Evolutionary conservation across 2,113 vertebrate genomes (phyloP).

Genomic region (Hydrolagus affinis): DNA sequence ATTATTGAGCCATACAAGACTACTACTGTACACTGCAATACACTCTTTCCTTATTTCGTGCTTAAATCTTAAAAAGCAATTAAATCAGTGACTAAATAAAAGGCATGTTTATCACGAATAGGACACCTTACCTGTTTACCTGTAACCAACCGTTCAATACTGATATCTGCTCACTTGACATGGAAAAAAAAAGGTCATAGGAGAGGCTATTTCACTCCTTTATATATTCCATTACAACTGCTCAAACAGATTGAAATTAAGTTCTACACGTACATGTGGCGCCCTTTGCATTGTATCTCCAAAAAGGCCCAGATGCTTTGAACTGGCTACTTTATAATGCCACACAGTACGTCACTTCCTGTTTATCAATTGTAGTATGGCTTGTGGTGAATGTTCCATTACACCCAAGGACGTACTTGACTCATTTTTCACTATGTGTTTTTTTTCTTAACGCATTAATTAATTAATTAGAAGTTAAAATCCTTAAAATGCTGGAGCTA

Average conservation of each 20-base stretch:
- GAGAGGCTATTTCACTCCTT: neutral
- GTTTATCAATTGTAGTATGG: slow-evolving; percentile 59
- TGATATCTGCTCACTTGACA: neutral
- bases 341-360: slow-evolving; percentile 63
- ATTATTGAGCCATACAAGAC: too few species aligned
- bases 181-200: neutral
- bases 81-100: neutral
- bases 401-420: slow-evolving; percentile 44
- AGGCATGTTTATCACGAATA: neutral
- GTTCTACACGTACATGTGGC: neutral
- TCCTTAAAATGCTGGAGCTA: neutral
- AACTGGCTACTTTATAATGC: slow-evolving; percentile 39
- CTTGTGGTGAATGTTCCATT: slow-evolving; percentile 75
- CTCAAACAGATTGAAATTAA: neutral
- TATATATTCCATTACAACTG: neutral
- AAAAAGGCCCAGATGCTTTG: slow-evolving; percentile 16
- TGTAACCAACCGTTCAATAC: neutral
- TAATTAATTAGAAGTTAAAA: neutral
- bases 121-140: slow-evolving; percentile 7
- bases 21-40: neutral
- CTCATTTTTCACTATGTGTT: slow-evolving; percentile 4
- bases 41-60: neutral
- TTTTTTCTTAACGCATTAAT: neutral
- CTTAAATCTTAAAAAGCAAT: neutral
- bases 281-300: slow-evolving; percentile 29